Percentiles rank a stretch among this genome's conserved stretches.
Evolutionary conservation across 2,113 vertebrate genomes (phyloP).

Genomic region (Camelus bactrianus): DNA sequence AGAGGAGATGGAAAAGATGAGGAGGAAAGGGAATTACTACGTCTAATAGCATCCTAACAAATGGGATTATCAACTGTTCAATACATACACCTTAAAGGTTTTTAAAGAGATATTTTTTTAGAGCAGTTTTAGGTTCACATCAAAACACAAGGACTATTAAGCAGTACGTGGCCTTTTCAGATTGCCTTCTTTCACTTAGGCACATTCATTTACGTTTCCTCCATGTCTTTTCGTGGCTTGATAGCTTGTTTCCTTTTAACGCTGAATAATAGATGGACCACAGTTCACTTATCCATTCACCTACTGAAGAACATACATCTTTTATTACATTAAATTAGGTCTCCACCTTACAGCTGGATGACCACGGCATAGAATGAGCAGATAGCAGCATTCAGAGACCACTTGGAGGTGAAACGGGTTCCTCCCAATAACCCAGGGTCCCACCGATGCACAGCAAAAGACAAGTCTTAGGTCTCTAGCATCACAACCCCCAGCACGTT

Average conservation of each 20-base stretch:
- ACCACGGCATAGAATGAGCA: not conserved
- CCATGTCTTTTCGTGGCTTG: not conserved
- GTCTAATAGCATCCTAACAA: not conserved
- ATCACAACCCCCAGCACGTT: not conserved
- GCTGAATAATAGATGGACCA: not conserved
- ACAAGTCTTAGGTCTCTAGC: not conserved
- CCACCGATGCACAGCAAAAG: not conserved
- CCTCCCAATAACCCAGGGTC: not conserved
- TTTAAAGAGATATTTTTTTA: not conserved
- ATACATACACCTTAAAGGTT: not conserved
- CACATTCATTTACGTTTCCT: not conserved
- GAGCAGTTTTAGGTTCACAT: not conserved
- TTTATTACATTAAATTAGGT: conserved; percentile 21
- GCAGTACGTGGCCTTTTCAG: not conserved
- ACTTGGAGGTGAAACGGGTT: not conserved
- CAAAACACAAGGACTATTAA: not conserved
- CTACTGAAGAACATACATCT: not conserved
- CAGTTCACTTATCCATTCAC: not conserved
- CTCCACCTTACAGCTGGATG: not conserved
- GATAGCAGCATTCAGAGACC: not conserved
- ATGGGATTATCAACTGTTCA: not conserved
- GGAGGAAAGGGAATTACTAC: not conserved
- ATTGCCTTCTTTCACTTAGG: not conserved
- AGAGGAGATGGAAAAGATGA: not conserved
- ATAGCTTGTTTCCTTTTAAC: not conserved